Evolutionary conservation across 2,797 vertebrate genomes (phyloP).

Genomic region (Anguilla pacifica): DNA sequence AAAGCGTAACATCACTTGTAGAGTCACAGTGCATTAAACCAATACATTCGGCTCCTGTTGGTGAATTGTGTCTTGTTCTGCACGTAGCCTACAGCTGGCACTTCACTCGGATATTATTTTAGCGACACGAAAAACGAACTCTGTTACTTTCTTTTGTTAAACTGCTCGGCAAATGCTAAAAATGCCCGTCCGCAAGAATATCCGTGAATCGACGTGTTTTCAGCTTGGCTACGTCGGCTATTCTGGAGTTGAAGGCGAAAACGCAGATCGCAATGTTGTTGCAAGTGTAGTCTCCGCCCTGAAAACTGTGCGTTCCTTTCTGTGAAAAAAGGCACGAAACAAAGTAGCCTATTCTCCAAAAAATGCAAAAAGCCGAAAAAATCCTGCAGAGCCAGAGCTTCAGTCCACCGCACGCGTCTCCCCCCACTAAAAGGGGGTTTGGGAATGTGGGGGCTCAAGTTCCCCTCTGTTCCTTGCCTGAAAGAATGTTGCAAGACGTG

Average conservation of each 20-base stretch:
- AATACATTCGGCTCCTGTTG: neutral
- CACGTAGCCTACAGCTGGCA: conserved; percentile 17
- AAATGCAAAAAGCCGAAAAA: neutral
- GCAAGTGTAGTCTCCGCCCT: conserved; percentile 66
- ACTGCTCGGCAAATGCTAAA: conserved; percentile 28
- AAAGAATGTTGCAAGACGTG: conserved; percentile 13
- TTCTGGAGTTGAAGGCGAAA: conserved; percentile 40
- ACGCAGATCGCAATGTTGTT: conserved; percentile 42
- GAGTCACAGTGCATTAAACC: conserved; percentile 9
- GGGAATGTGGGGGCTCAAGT: neutral
- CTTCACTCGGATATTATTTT: conserved; percentile 18
- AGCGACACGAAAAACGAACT: conserved; percentile 18
- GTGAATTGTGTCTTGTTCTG: conserved; percentile 41
- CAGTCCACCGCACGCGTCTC: neutral
- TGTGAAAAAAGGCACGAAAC: conserved; percentile 42
- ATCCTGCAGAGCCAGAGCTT: neutral
- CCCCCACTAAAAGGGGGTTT: neutral
- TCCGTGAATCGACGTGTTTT: conserved; percentile 44
- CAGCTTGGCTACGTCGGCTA: conserved; percentile 36
- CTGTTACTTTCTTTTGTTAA: conserved; percentile 34
- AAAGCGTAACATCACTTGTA: conserved; percentile 1
- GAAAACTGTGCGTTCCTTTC: conserved; percentile 61
- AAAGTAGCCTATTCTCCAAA: conserved; percentile 15
- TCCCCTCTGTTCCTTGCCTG: neutral
- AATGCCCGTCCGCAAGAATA: conserved; percentile 41